Evolutionary conservation across 2,797 vertebrate genomes (phyloP).

Genomic region (Peromyscus nudipes): DNA sequence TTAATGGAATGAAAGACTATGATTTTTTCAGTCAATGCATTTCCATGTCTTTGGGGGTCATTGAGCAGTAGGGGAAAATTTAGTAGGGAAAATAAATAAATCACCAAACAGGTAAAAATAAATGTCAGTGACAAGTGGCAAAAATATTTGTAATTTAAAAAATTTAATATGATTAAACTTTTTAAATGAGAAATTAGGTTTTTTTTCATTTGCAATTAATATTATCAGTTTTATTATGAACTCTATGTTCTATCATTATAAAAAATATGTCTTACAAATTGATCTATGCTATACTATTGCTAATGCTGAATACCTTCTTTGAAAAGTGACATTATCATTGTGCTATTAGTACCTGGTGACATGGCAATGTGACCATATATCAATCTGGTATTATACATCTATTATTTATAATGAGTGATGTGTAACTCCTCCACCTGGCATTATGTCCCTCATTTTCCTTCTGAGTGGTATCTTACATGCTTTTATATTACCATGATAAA

Average conservation of each 20-base stretch:
- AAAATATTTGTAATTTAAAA: neutral
- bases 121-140: neutral
- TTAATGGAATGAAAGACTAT: conserved; percentile 62
- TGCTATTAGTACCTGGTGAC: neutral
- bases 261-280: neutral
- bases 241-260: neutral
- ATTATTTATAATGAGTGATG: neutral
- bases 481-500: neutral
- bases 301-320: neutral
- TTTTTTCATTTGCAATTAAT: neutral
- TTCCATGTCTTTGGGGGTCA: neutral
- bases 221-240: neutral
- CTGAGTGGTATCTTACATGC: neutral
- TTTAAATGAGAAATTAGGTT: neutral
- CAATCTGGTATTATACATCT: neutral
- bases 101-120: neutral
- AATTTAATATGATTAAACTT: neutral
- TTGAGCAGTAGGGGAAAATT: neutral
- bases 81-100: neutral
- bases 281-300: neutral
- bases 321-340: neutral
- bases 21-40: neutral
- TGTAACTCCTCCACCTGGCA: neutral
- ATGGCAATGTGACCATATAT: neutral
- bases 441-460: neutral